phyloP scores from a whole-genome alignment of 2,888 invertebrate genomes.

The Melieria omissa region DNA sequence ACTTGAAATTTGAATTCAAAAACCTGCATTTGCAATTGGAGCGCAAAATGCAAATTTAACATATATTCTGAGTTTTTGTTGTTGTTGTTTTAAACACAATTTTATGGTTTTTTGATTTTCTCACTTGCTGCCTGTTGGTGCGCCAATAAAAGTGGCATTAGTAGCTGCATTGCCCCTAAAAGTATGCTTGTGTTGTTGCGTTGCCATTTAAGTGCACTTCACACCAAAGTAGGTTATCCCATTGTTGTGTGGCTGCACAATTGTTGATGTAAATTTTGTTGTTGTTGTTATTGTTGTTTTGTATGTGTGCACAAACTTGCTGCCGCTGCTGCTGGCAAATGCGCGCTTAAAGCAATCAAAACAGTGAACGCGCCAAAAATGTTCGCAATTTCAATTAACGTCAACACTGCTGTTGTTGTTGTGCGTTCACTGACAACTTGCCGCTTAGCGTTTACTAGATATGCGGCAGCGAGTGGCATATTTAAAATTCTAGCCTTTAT shows the following conservation, averaged over 20 bases:
- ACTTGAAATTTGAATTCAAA: no score
- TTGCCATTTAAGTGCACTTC: conserved; percentile 14
- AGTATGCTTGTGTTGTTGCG: conserved; percentile 13
- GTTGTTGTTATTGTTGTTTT: background rate
- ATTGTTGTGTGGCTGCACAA: background rate
- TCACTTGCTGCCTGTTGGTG: background rate
- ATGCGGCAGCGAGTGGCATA: no score
- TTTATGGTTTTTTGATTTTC: no score
- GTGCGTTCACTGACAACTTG: no score
- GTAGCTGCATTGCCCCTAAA: background rate
- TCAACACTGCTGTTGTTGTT: background rate
- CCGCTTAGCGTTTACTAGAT: no score
- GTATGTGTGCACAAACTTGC: background rate
- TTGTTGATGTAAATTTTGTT: background rate
- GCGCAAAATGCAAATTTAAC: no score
- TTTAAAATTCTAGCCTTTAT: no score
- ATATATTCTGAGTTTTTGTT: no score
- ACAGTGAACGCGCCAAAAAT: background rate
- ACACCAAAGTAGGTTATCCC: conserved; percentile 26
- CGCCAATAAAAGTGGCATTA: background rate
- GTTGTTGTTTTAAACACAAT: no score
- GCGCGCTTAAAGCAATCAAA: conserved; percentile 1
- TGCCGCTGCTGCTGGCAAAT: background rate
- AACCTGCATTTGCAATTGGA: no score
- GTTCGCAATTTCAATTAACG: conserved; percentile 5